Percentiles rank a stretch among this genome's conserved stretches.
Evolutionary conservation across 2,113 vertebrate genomes (phyloP).

Genomic region (Vombatus ursinus): DNA sequence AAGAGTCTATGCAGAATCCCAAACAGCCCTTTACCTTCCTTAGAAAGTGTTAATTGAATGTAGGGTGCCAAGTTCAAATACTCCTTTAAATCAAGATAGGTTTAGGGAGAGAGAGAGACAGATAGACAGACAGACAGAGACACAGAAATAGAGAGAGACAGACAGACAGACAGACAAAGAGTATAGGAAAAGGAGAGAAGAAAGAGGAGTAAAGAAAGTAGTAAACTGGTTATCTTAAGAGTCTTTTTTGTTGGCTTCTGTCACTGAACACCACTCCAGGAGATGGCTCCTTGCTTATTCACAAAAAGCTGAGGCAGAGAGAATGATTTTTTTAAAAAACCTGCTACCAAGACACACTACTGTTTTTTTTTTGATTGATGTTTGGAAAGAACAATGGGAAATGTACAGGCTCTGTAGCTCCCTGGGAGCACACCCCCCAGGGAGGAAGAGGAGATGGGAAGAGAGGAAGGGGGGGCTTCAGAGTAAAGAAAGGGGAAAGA

Average conservation of each 20-base stretch:
- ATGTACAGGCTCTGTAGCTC: not conserved
- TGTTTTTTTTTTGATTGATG: not conserved
- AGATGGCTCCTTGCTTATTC: not conserved
- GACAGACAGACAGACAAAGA: too few species aligned
- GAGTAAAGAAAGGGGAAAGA: not conserved
- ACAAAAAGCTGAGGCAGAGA: not conserved
- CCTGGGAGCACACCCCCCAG: not conserved
- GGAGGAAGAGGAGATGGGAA: not conserved
- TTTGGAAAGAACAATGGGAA: not conserved
- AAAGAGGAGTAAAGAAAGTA: not conserved
- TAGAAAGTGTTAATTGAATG: conserved; percentile 7
- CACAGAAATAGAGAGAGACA: not conserved
- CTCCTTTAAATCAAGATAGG: not conserved
- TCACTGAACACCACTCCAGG: not conserved
- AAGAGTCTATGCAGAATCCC: not conserved
- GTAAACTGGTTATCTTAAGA: not conserved
- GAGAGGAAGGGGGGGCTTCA: not conserved
- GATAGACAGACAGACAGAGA: not conserved
- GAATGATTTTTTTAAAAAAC: not conserved
- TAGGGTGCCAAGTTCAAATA: conserved; percentile 1
- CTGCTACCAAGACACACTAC: not conserved
- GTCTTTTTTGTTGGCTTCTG: not conserved
- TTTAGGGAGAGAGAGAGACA: not conserved
- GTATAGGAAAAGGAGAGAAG: not conserved
- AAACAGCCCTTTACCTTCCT: conserved; percentile 27